Conservation (phyloP, 1,140 invertebrate species). For the Leptopilina clavipes region DNA sequence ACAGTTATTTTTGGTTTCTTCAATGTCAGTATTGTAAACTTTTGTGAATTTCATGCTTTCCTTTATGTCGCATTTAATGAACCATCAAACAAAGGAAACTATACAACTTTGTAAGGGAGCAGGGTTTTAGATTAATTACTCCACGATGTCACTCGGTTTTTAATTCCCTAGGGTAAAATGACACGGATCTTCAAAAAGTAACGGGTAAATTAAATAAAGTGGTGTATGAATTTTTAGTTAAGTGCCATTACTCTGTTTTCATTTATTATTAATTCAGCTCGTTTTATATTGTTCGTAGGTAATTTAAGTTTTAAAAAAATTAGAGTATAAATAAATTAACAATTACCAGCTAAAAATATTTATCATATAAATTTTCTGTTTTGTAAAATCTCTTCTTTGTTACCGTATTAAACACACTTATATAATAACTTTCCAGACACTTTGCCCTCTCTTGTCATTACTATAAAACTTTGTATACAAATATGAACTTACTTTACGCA, state of each 20-base stretch:
- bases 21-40: not conserved
- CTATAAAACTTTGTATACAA: too few species aligned
- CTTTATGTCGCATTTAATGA: not conserved
- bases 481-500: too few species aligned
- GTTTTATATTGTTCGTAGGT: not conserved
- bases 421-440: too few species aligned
- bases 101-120: not conserved
- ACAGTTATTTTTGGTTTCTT: not conserved
- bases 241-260: not conserved
- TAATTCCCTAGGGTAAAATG: conserved; percentile 1
- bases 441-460: too few species aligned
- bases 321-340: too few species aligned
- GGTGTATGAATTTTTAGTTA: not conserved
- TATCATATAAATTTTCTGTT: too few species aligned
- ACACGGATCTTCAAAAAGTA: conserved; percentile 20
- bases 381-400: too few species aligned
- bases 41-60: not conserved
- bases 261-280: not conserved
- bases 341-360: too few species aligned
- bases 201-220: not conserved
- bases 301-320: too few species aligned
- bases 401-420: too few species aligned
- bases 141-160: not conserved
- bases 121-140: conserved; percentile 8
- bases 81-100: not conserved